Conservation (phyloP, 2,113 vertebrate species). For the Azemiops feae region DNA sequence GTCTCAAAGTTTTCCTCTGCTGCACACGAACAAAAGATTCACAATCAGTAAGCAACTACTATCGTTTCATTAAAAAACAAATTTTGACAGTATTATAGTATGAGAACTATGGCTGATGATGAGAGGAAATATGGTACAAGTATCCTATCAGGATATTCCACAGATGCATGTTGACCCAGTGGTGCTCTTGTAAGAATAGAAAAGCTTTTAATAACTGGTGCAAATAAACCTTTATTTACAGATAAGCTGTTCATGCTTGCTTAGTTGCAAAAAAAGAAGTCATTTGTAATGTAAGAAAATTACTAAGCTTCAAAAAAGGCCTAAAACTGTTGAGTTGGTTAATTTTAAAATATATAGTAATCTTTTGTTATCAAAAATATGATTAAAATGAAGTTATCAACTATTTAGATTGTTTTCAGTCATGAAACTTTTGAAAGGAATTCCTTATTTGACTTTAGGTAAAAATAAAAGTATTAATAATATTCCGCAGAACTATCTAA, state of each 20-base stretch:
- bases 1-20: slow-evolving; percentile 96
- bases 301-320: background rate
- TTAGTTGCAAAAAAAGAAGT: background rate
- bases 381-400: background rate
- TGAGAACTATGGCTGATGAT: background rate
- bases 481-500: background rate
- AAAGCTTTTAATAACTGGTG: background rate
- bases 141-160: background rate
- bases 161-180: background rate
- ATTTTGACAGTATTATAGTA: background rate
- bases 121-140: background rate
- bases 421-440: background rate
- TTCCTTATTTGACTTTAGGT: background rate
- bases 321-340: background rate
- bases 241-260: background rate
- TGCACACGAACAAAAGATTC: slow-evolving; percentile 96
- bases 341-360: background rate
- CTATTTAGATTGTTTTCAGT: background rate
- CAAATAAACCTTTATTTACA: background rate
- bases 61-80: background rate
- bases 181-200: background rate
- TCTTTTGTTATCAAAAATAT: background rate
- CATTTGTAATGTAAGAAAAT: background rate
- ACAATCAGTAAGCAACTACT: slow-evolving; percentile 84
- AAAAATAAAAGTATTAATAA: background rate